These are phyloP conservation scores for Lemur catta DNA, from an alignment of 2,797 vertebrate species.

Conservation along the genomic window DNA sequence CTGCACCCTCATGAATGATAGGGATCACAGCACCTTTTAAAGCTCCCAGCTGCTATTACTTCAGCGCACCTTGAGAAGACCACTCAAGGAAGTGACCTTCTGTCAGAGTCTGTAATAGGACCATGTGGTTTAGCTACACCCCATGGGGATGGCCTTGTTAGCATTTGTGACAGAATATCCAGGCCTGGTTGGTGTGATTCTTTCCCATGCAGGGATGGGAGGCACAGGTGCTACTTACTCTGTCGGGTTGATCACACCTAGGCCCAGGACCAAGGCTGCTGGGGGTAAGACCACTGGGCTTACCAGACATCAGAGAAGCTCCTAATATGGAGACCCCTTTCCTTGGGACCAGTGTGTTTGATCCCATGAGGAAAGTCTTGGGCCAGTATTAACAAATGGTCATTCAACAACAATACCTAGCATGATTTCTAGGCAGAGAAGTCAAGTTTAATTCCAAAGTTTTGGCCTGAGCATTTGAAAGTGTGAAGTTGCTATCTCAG, in stretches of 20 bases:
- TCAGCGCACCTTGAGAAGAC: not conserved
- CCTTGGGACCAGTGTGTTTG: not conserved
- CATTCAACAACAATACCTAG: not conserved
- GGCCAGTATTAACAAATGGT: not conserved
- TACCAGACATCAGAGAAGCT: not conserved
- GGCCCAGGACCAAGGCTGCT: not conserved
- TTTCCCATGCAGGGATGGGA: not conserved
- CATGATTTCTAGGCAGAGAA: not conserved
- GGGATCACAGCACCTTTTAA: not conserved
- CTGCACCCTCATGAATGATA: not conserved
- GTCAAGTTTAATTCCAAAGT: not conserved
- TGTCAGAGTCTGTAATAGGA: not conserved
- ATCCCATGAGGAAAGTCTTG: not conserved
- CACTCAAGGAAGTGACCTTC: not conserved
- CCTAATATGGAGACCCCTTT: not conserved
- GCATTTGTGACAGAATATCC: not conserved
- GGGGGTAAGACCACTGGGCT: not conserved
- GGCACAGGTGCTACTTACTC: not conserved
- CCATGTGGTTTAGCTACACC: not conserved
- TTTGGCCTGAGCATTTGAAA: not conserved
- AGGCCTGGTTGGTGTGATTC: not conserved
- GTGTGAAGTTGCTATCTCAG: not conserved
- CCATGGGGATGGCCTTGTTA: not conserved
- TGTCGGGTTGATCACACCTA: not conserved
- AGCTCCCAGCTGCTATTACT: not conserved